Evolutionary conservation across 2,113 vertebrate species (phyloP).

Genomic region (Nanorana parkeri): DNA sequence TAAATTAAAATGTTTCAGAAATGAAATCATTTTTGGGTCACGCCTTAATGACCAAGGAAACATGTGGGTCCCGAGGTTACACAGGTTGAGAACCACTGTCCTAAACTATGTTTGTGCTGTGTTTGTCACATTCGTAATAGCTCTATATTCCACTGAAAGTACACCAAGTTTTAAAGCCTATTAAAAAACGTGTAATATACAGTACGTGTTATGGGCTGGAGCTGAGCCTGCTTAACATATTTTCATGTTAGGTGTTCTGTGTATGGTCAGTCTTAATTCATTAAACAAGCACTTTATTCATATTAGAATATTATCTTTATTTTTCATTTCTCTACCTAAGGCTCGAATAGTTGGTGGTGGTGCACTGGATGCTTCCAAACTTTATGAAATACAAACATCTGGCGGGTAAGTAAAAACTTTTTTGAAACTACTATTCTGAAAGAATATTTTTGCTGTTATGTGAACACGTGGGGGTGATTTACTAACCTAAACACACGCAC

Average conservation of each 20-base stretch:
- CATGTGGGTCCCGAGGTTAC: no score
- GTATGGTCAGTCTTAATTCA: constrained; percentile 63
- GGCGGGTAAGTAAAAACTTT: constrained; percentile 76
- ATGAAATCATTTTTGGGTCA: no score
- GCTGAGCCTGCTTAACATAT: constrained; percentile 77
- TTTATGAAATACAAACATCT: constrained; percentile 76
- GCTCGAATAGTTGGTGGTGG: constrained; percentile 71
- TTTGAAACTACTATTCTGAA: not conserved
- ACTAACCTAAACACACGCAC: no score
- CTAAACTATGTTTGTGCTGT: constrained; percentile 22
- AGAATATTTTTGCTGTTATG: not conserved
- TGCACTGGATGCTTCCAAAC: constrained; percentile 75
- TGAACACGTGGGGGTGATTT: no score
- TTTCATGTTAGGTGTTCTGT: constrained; percentile 70
- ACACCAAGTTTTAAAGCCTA: constrained; percentile 59
- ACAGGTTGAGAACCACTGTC: no score
- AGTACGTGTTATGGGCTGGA: constrained; percentile 72
- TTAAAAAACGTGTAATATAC: constrained; percentile 54
- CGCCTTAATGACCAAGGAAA: no score
- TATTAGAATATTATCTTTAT: constrained; percentile 56
- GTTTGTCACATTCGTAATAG: constrained; percentile 57
- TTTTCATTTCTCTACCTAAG: constrained; percentile 69
- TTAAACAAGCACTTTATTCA: constrained; percentile 32
- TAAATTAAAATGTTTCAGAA: no score
- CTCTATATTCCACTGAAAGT: constrained; percentile 60